Base-by-base conservation (phyloP, 2,797 vertebrate species). In the Allobates femoralis region DNA sequence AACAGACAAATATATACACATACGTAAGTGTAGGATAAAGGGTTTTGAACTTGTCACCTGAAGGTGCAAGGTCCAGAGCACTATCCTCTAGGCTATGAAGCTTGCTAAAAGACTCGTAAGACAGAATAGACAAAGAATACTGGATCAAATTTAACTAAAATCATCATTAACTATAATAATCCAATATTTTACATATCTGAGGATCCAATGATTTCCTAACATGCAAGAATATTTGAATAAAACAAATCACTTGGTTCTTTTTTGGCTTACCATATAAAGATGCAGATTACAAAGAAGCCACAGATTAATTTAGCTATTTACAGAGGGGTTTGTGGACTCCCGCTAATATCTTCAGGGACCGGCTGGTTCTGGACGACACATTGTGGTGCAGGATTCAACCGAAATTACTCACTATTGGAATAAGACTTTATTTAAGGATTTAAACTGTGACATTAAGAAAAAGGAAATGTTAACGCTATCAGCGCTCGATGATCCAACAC, bases 271-370 rank as follows among this genome's bases (percentile, higher is more conserved):
- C 23, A 74, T 58, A 28, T 74, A 46, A 56, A 73, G 23, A 37
- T 58, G 16, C 32, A 46, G 62, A 53, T 83, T 74, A 30, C 51
- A 74, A 73, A 56, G 23, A 60, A 73, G 69, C 81, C 81, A 74
- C 81, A 73, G 66, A 74, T 58, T 74, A 21, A 74, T 74, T 8
- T 19, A 6, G 32, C 74, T 69, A 83, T 73, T 73, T 74, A 71
- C 67, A 34, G 34, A 73, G 58, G 66, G 67, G 51, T 83, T 83
- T 83, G 81, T 60, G 81, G 81, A 83, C 66, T 56, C 30, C 67
- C 53, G 32, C 67, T 74, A 73, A 83, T 46, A 34, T 56, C 53
- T 82, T 69, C 28, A 71, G 80, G 80, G 80, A 82, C 18, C 21
- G 0, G 28, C 28, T 55, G 66, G 56, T 64, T 81, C 60, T 53